A percentile compares a stretch with the other conserved stretches of the same genome.
Conservation (phyloP, 1,140 invertebrate species). For the Pseudachorutes palmiensis region DNA sequence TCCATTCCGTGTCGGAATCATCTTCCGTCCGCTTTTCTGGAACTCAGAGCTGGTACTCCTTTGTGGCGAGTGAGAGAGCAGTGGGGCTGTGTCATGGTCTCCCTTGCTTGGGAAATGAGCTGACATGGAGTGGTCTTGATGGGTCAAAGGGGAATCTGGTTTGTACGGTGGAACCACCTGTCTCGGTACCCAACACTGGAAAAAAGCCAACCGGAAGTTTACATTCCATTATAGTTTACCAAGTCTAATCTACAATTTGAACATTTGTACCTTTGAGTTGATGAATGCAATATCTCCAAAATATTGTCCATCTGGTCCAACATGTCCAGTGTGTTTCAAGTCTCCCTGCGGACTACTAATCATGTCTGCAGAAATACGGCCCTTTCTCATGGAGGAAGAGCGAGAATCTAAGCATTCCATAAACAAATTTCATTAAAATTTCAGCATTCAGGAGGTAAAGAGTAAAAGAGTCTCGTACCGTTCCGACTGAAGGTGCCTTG, state of each 20-base stretch:
- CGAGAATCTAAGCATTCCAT: constrained; percentile 26
- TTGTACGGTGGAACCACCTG: constrained; percentile 82
- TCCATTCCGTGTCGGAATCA: neutral
- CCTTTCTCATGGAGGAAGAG: constrained; percentile 41
- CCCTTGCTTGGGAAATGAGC: constrained; percentile 14
- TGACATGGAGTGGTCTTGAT: neutral
- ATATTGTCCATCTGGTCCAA: constrained; percentile 90
- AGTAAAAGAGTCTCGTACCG: constrained; percentile 43
- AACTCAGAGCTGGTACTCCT: neutral
- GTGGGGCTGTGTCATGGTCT: constrained; percentile 31
- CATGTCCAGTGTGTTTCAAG: constrained; percentile 92
- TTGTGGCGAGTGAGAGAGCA: constrained; percentile 17
- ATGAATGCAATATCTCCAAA: constrained; percentile 91
- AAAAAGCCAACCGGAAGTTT: constrained; percentile 2
- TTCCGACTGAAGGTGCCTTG: constrained; percentile 52
- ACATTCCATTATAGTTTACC: neutral
- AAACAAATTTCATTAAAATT: too few species aligned
- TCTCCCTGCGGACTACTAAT: constrained; percentile 74
- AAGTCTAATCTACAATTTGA: neutral
- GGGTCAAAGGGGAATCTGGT: constrained; percentile 44
- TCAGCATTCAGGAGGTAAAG: neutral
- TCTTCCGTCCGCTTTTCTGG: neutral
- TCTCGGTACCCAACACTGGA: constrained; percentile 52
- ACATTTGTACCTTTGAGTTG: constrained; percentile 47
- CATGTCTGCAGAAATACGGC: constrained; percentile 53